These are phyloP conservation scores for Leucoma salicis DNA, from an alignment of 2,888 invertebrate species.

Conservation along the genomic window DNA sequence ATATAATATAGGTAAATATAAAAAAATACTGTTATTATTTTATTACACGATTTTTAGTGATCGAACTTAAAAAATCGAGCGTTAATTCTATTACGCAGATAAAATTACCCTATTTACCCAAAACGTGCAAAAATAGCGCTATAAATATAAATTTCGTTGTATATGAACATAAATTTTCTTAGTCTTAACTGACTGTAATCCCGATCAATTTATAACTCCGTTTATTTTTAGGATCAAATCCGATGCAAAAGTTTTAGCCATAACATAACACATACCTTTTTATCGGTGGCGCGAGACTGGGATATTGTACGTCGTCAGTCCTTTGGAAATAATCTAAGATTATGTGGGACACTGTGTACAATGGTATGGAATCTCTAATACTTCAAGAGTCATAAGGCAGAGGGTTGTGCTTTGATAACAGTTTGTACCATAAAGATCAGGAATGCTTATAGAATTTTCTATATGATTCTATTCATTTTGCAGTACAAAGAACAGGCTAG, in stretches of 20 bases:
- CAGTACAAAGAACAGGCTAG: too few relatives aligned
- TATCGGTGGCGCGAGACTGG: slow-evolving; percentile 1
- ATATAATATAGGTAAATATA: too few relatives aligned
- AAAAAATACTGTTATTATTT: too few relatives aligned
- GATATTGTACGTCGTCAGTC: slow-evolving; percentile 6
- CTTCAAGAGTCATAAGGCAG: slow-evolving; percentile 1
- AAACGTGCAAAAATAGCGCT: not conserved
- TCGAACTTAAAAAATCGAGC: not conserved
- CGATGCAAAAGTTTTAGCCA: not conserved
- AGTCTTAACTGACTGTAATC: slow-evolving; percentile 2
- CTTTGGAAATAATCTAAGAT: slow-evolving; percentile 17
- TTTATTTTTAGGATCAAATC: slow-evolving; percentile 1
- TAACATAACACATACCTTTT: slow-evolving; percentile 2
- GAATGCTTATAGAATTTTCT: too few relatives aligned
- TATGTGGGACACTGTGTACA: slow-evolving; percentile 14
- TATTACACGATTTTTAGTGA: not conserved
- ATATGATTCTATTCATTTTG: too few relatives aligned
- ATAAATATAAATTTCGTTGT: not conserved
- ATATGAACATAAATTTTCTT: slow-evolving; percentile 1
- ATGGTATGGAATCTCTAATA: slow-evolving; percentile 5
- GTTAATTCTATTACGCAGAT: not conserved
- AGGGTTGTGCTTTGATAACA: slow-evolving; percentile 1
- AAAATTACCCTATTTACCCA: not conserved
- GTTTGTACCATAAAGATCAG: not conserved
- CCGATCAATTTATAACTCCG: not conserved